Base-by-base conservation (phyloP, 1,140 invertebrate species). In the Drosophila kohkoa region DNA sequence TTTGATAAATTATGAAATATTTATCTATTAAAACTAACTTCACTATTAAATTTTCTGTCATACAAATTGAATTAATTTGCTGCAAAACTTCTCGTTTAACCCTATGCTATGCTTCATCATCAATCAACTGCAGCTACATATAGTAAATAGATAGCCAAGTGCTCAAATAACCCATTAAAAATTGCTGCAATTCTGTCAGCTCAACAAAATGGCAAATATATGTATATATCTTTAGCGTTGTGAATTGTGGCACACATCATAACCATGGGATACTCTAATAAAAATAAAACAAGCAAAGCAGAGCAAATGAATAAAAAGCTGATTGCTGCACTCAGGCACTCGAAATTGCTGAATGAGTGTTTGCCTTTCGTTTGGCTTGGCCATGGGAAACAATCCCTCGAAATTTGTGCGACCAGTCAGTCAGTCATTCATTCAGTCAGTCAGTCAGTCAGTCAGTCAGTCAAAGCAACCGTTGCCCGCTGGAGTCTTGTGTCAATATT, bases 401-500 rank as follows among this genome's bases (percentile, higher is more conserved):
- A 4, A 38, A 54, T 25, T 55, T 45, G 67, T 6, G 45, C 63
- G 15, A 30, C 16, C 32, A 52, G n/a, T 51, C 25, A 55, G 11
- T 46, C 38, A 51, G 16, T 54, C 35, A 62, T 1, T 55, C 49
- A 48, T 1, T 55, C 32, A 16, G 32, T 38, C 58, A 13, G 11
- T 4, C 35, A 57, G 8, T 55, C n/a, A 45, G n/a, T 48, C 64
- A 63, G 25, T 58, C 35, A 57, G 8, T n/a, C 32, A 71, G 46
- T 46, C 54, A 58, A 30, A 55, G 55, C 46, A 48, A 57, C 11
- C 65, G 58, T 20, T 69, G 65, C 8, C 57, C 65, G 41, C 58
- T 87, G 73, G 55, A 88, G 85, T 81, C 85, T 88, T 88, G 74
- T 88, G 83, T 89, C 85, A 88, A 88, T 88, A 83, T 88, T 88